Conservation (phyloP, 2,888 invertebrate genomes). For the Drosophila kuntzei region DNA sequence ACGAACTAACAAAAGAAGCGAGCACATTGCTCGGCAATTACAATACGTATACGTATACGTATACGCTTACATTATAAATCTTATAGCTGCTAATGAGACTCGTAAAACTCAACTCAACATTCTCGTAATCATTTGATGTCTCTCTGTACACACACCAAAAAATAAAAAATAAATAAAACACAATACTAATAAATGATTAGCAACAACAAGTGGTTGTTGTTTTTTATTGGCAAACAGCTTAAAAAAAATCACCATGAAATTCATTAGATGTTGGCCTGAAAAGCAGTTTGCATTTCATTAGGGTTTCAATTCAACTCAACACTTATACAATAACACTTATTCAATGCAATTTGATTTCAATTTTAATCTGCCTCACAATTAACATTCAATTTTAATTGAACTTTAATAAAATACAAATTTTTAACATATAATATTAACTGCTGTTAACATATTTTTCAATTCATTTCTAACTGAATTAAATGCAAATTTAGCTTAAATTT, state of each 20-base stretch:
- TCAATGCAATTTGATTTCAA: slow-evolving; percentile 8
- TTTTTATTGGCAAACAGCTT: slow-evolving; percentile 39
- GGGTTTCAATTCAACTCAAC: slow-evolving; percentile 34
- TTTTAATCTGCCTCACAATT: slow-evolving; percentile 18
- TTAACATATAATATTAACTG: not conserved
- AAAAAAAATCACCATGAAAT: slow-evolving; percentile 28
- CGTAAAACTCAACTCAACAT: slow-evolving; percentile 47
- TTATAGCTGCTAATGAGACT: slow-evolving; percentile 62
- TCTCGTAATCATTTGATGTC: slow-evolving; percentile 30
- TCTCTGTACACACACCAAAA: slow-evolving; percentile 2
- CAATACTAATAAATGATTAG: slow-evolving; percentile 43
- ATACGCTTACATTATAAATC: slow-evolving; percentile 55
- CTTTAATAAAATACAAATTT: slow-evolving; percentile 3
- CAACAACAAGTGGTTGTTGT: slow-evolving; percentile 41
- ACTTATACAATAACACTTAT: slow-evolving; percentile 22
- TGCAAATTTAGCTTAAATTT: not conserved
- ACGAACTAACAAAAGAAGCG: slow-evolving; percentile 50
- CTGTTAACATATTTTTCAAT: slow-evolving; percentile 3
- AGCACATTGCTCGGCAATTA: slow-evolving; percentile 19
- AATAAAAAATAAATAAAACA: not conserved
- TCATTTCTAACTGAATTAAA: slow-evolving; percentile 2
- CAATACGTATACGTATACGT: slow-evolving; percentile 5
- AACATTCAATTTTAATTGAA: slow-evolving; percentile 17
- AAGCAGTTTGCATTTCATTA: slow-evolving; percentile 61
- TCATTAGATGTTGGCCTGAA: slow-evolving; percentile 35